A percentile compares a stretch with the other conserved stretches of the same genome.
These are phyloP conservation scores for Drosophila recens DNA, from an alignment of 2,888 invertebrate species.

Conservation along the genomic window DNA sequence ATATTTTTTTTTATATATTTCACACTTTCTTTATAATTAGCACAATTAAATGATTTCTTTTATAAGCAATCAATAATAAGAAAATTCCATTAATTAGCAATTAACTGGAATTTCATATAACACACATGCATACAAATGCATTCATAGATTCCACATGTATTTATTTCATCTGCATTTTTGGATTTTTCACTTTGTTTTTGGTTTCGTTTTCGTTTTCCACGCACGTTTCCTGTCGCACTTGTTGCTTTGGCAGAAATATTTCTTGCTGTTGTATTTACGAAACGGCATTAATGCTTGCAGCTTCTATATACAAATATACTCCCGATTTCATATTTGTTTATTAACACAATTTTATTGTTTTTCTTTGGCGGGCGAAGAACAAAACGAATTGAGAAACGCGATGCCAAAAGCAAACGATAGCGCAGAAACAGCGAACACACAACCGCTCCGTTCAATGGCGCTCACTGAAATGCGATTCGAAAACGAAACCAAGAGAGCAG, in stretches of 20 bases:
- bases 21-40: conserved; percentile 65
- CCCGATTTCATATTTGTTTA: conserved; percentile 47
- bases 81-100: conserved; percentile 54
- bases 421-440: conserved; percentile 50
- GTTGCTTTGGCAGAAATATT: conserved; percentile 41
- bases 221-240: conserved; percentile 58
- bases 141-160: conserved; percentile 6
- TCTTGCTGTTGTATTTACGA: conserved; percentile 10
- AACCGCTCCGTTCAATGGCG: conserved; percentile 70
- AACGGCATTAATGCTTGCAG: conserved; percentile 11
- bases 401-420: conserved; percentile 24
- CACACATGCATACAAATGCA: background rate
- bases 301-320: conserved; percentile 21
- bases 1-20: conserved; percentile 36
- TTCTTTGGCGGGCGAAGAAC: conserved; percentile 28
- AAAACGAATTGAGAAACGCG: conserved; percentile 29
- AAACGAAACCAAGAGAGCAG: conserved; percentile 38
- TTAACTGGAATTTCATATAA: conserved; percentile 54
- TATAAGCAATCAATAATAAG: conserved; percentile 34
- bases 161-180: conserved; percentile 50
- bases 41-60: conserved; percentile 52
- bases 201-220: conserved; percentile 54
- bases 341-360: conserved; percentile 38
- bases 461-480: conserved; percentile 75
- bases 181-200: conserved; percentile 47